phyloP scores from a whole-genome alignment of 2,888 invertebrate genomes.

The Drosophila niveifrons region DNA sequence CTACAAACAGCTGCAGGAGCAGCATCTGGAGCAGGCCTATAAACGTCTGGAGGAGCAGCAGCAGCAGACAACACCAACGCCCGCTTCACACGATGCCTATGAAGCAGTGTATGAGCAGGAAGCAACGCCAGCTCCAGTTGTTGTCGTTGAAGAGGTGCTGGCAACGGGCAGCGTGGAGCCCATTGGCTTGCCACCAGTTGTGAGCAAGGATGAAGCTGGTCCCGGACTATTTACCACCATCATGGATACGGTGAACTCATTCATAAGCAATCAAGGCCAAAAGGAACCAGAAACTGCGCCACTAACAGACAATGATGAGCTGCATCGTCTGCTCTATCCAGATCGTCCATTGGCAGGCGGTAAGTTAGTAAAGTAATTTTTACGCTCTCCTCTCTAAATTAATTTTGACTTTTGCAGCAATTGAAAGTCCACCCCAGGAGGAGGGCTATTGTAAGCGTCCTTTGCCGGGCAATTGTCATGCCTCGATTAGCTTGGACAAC shows the following conservation, averaged over 20 bases:
- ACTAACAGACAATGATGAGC: conserved; percentile 52
- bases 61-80: neutral
- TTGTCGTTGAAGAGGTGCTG: conserved; percentile 6
- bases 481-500: conserved; percentile 63
- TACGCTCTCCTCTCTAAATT: neutral
- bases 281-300: conserved; percentile 36
- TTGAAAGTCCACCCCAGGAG: conserved; percentile 16
- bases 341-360: conserved; percentile 32
- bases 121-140: conserved; percentile 18
- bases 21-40: neutral
- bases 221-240: conserved; percentile 83
- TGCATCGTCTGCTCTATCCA: conserved; percentile 77
- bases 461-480: conserved; percentile 27
- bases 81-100: neutral
- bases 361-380: conserved; percentile 2
- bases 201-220: conserved; percentile 52
- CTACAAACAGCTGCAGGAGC: conserved; percentile 54
- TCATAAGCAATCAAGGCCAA: conserved; percentile 56
- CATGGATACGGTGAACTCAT: conserved; percentile 82
- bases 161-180: conserved; percentile 55
- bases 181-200: conserved; percentile 31
- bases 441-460: conserved; percentile 52
- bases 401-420: neutral
- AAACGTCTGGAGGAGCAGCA: neutral
- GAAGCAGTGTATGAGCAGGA: conserved; percentile 1